Base-by-base conservation (phyloP, 37 sponge, comb jelly and placozoan genomes). In the Cladorhizidae sp. region DNA sequence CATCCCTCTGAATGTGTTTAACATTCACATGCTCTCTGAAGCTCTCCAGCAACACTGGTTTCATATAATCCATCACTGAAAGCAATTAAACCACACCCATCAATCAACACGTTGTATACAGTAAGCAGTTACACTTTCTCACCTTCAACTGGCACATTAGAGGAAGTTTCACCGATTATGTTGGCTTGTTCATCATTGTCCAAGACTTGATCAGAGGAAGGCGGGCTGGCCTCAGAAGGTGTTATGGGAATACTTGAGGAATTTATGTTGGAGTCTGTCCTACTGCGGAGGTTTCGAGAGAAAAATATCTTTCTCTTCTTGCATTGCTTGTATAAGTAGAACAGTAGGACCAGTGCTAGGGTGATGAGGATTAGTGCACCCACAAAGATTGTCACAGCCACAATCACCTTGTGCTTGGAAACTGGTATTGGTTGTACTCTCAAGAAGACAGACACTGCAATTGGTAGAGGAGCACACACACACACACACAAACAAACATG, bases 11-110 rank as follows among this genome's bases (percentile, higher is more conserved):
- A 21, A 55, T 26, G 64, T 94, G 94, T 76, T 87, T 80, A 20
- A 73, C 45, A 14, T 50, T 28, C 1, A 94, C 94, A 70, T 94
- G 88, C 3, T 83, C 77, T 7, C 83, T 87, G 78, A 94, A 94
- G 31, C 70, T 64, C 35, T 51, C 69, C 52, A 87, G 23, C 45
- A 57, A 21, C 40, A 94, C 73, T 12, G 85, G 65, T 49, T 76
- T 79, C 73, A 73, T 64, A 26, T 77, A 81, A 3, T 92, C 82
- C 17, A 31, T 20, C 29, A 80, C 89, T 92, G 57, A 2, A 70
- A 5, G 32, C 42, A 71, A 35, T 9, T 2, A 15, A 67, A 9
- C 8, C 17, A 14, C 20, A 74, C 56, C 29, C 54, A 51, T 33
- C 2, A 11, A 45, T 39, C 3, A 71, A 36, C 49, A 45, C 21